phyloP scores from a whole-genome alignment of 2,888 invertebrate species.

The Andrena marginata region DNA sequence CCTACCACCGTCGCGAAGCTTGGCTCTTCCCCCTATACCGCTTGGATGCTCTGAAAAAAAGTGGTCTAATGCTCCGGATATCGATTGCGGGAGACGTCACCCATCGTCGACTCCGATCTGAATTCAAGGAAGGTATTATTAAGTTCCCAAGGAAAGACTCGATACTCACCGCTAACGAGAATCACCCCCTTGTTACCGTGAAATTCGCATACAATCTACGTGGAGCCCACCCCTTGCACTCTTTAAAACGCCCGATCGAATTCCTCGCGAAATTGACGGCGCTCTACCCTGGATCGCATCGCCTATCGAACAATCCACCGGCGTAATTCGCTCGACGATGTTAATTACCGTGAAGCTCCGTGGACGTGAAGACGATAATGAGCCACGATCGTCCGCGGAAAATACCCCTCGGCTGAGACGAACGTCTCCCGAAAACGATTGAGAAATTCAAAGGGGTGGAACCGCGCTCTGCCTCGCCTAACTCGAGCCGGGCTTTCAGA shows the following conservation, averaged over 20 bases:
- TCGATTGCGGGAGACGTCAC: not conserved
- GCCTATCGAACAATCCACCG: not conserved
- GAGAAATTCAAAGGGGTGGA: not conserved
- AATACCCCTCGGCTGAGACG: not conserved
- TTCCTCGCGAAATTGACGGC: not conserved
- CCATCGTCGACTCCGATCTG: not conserved
- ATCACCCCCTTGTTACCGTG: not conserved
- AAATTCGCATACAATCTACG: not conserved
- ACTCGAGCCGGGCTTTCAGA: not conserved
- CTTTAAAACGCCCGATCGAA: slow-evolving; percentile 11
- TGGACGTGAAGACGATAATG: slow-evolving; percentile 12
- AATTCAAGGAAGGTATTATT: not conserved
- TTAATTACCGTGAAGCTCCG: slow-evolving; percentile 31
- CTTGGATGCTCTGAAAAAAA: too few relatives aligned
- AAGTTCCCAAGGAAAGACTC: slow-evolving; percentile 2
- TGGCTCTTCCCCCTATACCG: too few relatives aligned
- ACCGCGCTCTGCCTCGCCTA: not conserved
- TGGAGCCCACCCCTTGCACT: not conserved
- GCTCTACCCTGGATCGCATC: not conserved
- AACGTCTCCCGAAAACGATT: not conserved
- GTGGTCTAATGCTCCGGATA: too few relatives aligned
- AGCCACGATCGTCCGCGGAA: not conserved
- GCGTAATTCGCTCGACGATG: slow-evolving; percentile 17
- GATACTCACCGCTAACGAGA: not conserved
- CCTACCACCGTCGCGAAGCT: too few relatives aligned